phyloP scores from a whole-genome alignment of 2,797 vertebrate genomes.

The Pelobates cultripes region DNA sequence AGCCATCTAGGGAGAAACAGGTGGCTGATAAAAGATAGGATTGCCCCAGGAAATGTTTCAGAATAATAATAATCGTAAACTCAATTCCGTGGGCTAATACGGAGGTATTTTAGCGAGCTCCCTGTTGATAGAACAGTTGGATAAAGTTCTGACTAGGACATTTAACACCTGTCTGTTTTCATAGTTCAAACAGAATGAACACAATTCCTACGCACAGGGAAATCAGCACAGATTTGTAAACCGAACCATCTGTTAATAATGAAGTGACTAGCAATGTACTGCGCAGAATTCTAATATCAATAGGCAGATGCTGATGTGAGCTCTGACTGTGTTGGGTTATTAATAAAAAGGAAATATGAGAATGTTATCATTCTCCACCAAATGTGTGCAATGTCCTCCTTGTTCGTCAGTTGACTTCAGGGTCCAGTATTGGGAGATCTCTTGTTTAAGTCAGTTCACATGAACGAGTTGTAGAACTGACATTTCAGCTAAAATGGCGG shows the following conservation, averaged over 20 bases:
- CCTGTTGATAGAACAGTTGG: conserved; percentile 24
- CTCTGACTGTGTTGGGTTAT: not conserved
- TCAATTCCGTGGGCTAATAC: conserved; percentile 2
- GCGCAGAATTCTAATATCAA: conserved; percentile 9
- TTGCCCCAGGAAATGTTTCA: conserved; percentile 13
- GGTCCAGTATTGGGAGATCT: too few relatives aligned
- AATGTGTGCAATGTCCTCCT: too few relatives aligned
- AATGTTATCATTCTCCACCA: too few relatives aligned
- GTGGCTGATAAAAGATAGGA: conserved; percentile 21
- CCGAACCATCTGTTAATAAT: conserved; percentile 30
- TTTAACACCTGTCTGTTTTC: conserved; percentile 39
- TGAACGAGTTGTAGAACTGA: too few relatives aligned
- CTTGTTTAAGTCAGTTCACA: too few relatives aligned
- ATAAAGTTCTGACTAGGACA: conserved; percentile 10
- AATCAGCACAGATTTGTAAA: not conserved
- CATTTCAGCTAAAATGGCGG: too few relatives aligned
- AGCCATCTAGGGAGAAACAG: conserved; percentile 6
- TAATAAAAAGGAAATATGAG: not conserved
- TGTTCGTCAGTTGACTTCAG: too few relatives aligned
- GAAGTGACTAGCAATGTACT: conserved; percentile 5
- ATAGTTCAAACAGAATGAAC: not conserved
- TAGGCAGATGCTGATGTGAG: not conserved
- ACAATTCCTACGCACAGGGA: not conserved
- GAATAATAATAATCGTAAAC: conserved; percentile 6
- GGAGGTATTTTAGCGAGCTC: conserved; percentile 10